Evolutionary conservation across 2,797 vertebrate genomes (phyloP), one percentile per base, ranked within the genome.

Genomic region (Danio choprae): DNA sequence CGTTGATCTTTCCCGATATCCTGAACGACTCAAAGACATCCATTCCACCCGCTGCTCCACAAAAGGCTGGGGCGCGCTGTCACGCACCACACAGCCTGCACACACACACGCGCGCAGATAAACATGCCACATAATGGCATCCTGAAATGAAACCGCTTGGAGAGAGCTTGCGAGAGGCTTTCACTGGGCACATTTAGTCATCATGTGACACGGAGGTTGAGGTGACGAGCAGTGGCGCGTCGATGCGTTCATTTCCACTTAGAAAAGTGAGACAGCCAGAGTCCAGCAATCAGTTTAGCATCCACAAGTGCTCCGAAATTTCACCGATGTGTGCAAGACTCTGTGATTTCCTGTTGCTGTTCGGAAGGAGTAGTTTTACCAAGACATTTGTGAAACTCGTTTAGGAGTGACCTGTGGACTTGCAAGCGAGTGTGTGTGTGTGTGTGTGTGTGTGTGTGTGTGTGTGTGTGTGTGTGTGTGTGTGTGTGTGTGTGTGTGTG

Each of bases 111-210:
- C 85, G 38, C 68, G 38, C 67, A 82, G 56, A 41, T 76, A 68
- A 80, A 84, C 86, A 87, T 87, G 87, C 83, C 44, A 64, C 65
- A 86, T 89, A 93, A 94, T 84, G 90, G 94, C 93, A 93, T 94
- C 92, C 94, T 94, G 91, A 94, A 94, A 94, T 93, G 88, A 92
- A 89, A 92, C 90, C 92, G 86, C 87, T 86, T 91, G 90, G 89
- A 91, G 80, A 84, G 79, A 89, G 80, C 89, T 87, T 84, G 81
- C 90, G 76, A 83, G 83, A 81, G 84, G 83, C 84, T 93, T 93
- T 93, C 93, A 92, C 87, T 87, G 89, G 90, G 91, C 89, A 89
- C 90, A 89, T 86, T 88, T 86, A 90, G 91, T 91, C 91, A 76
- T 86, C 72, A 89, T 91, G 91, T 89, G 90, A 92, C 91, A 91